Percentiles rank a stretch among this genome's conserved stretches.
phyloP scores from a whole-genome alignment of 2,113 vertebrate species.

The Otocyon megalotis region DNA sequence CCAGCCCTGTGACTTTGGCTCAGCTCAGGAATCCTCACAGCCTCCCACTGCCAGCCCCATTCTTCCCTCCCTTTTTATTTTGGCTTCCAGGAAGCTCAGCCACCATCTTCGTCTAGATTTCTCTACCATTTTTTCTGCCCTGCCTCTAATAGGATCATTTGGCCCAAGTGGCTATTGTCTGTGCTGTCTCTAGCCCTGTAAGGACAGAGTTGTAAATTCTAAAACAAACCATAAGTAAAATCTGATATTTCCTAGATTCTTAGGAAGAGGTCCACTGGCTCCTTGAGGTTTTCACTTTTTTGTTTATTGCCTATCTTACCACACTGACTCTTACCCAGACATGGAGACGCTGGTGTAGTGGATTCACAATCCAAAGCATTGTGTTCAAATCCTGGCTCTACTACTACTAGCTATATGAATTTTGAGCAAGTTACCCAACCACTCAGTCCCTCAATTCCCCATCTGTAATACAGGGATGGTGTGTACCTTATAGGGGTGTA shows the following conservation, averaged over 20 bases:
- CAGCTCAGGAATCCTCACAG: neutral
- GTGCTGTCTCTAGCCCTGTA: neutral
- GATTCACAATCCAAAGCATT: neutral
- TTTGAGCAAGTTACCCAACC: neutral
- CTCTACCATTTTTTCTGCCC: neutral
- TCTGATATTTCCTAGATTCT: neutral
- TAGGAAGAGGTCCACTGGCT: neutral
- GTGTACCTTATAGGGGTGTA: neutral
- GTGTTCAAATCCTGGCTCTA: conserved; percentile 36
- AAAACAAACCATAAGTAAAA: neutral
- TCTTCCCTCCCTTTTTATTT: neutral
- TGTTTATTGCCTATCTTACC: neutral
- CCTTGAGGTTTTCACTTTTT: conserved; percentile 21
- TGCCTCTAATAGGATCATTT: neutral
- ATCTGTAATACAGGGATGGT: neutral
- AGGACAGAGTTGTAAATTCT: neutral
- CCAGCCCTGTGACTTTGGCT: neutral
- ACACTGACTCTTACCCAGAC: neutral
- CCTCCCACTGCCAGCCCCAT: neutral
- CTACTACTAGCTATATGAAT: neutral
- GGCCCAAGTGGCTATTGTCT: neutral
- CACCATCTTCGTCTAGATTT: neutral
- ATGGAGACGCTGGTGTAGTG: neutral
- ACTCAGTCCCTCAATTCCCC: neutral
- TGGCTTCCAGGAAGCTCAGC: neutral